phyloP scores from a whole-genome alignment of 2,113 vertebrate species.

The Carassius carassius region DNA sequence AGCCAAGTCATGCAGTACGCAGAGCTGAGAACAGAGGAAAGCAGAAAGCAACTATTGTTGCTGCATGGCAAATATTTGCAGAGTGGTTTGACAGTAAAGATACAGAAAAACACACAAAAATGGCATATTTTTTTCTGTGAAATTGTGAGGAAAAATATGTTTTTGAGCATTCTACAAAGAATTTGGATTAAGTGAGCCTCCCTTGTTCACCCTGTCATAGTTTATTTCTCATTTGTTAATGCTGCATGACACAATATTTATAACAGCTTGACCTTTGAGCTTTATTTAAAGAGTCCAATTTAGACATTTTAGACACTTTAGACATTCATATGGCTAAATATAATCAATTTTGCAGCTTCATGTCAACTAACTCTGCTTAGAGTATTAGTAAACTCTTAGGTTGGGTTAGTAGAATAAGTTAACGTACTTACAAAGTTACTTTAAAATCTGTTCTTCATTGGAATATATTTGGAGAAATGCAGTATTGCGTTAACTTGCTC shows the following conservation, averaged over 20 bases:
- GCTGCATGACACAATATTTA: neutral
- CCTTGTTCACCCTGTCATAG: neutral
- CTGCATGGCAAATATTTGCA: constrained; percentile 7
- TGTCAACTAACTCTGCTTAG: neutral
- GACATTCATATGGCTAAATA: too few species aligned
- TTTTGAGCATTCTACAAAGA: neutral
- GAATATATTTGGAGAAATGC: too few species aligned
- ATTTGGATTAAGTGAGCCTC: neutral
- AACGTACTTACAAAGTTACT: neutral
- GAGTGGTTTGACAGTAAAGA: constrained; percentile 7
- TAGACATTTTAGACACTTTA: neutral
- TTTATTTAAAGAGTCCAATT: neutral
- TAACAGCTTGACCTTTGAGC: neutral
- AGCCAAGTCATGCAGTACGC: constrained; percentile 40
- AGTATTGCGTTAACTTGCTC: too few species aligned
- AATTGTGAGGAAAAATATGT: neutral
- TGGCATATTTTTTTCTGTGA: neutral
- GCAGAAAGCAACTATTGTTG: constrained; percentile 16
- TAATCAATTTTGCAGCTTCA: too few species aligned
- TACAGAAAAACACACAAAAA: neutral
- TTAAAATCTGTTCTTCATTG: too few species aligned
- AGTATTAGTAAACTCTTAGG: neutral
- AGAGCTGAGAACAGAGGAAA: constrained; percentile 28
- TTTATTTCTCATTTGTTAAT: neutral
- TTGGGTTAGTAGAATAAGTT: neutral